Evolutionary conservation across 2,113 vertebrate genomes (phyloP), one percentile per base, ranked within the genome.

Genomic region (Equus quagga): DNA sequence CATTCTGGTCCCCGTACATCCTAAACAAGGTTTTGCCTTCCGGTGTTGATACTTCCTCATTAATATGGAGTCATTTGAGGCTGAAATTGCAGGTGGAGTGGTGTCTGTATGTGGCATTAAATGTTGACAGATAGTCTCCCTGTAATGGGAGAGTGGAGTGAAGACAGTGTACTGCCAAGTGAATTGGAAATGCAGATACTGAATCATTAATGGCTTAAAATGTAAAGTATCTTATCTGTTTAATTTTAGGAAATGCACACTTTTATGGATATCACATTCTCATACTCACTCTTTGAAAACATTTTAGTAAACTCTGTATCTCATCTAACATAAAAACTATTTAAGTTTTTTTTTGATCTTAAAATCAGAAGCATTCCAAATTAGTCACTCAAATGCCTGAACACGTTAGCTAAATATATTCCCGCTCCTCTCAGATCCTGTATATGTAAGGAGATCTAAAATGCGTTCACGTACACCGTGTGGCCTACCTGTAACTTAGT

Each of bases 131-230:
- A 94, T 88, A 24, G 79, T 49, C 64, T 70, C 60, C 26, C 41
- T 46, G 28, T 89, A 81, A 94, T 80, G 80, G 60, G 46, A 97
- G 70, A 94, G 49, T 80, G 41, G n/a, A 44, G 8, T 12, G 44
- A 75, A 89, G 95, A 90, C 67, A 69, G 3, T 26, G 44, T 60
- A 28, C 46, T 96, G 89, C 75, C 51, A 41, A 33, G 9, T 85
- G 95, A 96, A 97, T 94, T 96, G 67, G 62, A 97, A 97, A 94
- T 60, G 70, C 41, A 90, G 89, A 64, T 46, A 82, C 19, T 70
- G 89, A 92, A 82, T 97, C 73, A 93, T 79, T 97, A 94, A 95
- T 84, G 46, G 49, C 33, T 84, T 96, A 94, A 65, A 84, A 65
- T 80, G n/a, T 11, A 88, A 93, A 96, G 41, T 28, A 51, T 79